Evolutionary conservation across 2,888 invertebrate species (phyloP).

Genomic region (Phyto melanocephala): DNA sequence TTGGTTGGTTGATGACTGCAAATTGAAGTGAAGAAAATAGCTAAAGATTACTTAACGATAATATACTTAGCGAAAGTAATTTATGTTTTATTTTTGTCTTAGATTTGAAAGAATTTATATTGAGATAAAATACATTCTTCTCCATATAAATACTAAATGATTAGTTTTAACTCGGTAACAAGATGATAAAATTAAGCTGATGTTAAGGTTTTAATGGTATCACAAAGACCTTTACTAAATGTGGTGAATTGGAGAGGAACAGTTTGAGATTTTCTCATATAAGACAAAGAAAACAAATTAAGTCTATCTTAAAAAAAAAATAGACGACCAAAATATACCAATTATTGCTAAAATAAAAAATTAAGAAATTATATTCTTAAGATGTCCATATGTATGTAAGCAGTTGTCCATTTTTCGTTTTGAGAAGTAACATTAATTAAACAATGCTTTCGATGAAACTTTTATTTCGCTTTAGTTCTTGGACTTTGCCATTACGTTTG

Average conservation of each 20-base stretch:
- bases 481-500: too few species aligned
- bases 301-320: too few species aligned
- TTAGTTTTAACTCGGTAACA: constrained; percentile 18
- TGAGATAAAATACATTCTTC: neutral
- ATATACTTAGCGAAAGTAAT: neutral
- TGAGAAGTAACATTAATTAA: too few species aligned
- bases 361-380: too few species aligned
- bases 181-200: neutral
- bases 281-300: too few species aligned
- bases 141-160: too few species aligned
- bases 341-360: too few species aligned
- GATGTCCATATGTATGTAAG: too few species aligned
- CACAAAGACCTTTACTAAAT: neutral
- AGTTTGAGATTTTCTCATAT: neutral
- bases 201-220: constrained; percentile 5
- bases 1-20: constrained; percentile 64
- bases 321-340: too few species aligned
- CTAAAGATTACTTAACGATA: constrained; percentile 52
- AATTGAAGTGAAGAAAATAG: constrained; percentile 6
- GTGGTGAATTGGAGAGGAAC: neutral
- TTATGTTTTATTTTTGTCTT: neutral
- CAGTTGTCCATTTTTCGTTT: too few species aligned
- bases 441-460: too few species aligned
- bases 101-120: constrained; percentile 23
- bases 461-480: too few species aligned